These are phyloP conservation scores for Notarius quadriscutis DNA, from an alignment of 2,113 vertebrate species.

Conservation along the genomic window DNA sequence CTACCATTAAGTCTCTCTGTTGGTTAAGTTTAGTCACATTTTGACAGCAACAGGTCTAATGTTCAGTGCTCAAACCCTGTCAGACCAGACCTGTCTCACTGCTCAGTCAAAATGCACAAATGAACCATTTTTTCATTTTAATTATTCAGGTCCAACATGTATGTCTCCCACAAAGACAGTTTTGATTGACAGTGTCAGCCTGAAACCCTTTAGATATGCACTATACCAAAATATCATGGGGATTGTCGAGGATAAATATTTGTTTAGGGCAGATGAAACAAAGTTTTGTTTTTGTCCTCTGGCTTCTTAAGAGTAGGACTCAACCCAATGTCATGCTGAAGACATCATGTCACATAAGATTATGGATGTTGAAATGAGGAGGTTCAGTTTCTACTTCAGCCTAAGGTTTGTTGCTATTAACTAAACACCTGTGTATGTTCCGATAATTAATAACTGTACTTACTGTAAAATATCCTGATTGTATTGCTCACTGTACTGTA, in stretches of 20 bases:
- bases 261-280: background rate
- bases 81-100: background rate
- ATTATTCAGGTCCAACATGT: background rate
- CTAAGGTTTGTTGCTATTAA: background rate
- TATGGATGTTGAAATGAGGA: background rate
- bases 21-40: background rate
- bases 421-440: background rate
- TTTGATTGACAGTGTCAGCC: background rate
- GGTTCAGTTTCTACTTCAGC: background rate
- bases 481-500: background rate
- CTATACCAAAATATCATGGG: background rate
- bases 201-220: background rate
- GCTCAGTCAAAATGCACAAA: background rate
- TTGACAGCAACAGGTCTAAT: background rate
- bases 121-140: background rate
- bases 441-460: background rate
- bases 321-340: background rate
- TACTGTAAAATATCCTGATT: background rate
- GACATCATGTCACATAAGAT: background rate
- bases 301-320: background rate
- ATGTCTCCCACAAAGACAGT: background rate
- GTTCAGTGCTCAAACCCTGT: background rate
- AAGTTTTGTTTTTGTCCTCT: background rate
- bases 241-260: background rate
- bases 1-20: background rate